phyloP scores from a whole-genome alignment of 2,113 vertebrate species.

The Callochromis pleurospilus region DNA sequence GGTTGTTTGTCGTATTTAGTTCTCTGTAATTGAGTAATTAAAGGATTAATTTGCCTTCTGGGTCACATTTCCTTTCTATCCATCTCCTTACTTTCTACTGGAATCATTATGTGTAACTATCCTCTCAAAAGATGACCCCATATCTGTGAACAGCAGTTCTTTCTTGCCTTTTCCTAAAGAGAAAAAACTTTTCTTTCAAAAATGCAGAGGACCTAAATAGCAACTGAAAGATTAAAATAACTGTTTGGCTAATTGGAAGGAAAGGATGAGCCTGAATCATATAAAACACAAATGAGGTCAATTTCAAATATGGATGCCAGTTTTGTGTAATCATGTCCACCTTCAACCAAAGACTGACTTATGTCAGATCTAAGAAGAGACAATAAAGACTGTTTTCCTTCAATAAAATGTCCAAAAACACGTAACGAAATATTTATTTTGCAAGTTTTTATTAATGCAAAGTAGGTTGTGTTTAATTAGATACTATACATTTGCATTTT shows the following conservation, averaged over 20 bases:
- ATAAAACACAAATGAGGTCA: not conserved
- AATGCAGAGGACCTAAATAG: not conserved
- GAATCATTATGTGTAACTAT: not conserved
- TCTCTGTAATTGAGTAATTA: not conserved
- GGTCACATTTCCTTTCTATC: not conserved
- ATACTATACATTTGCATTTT: not conserved
- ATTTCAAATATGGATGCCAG: not conserved
- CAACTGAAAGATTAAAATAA: not conserved
- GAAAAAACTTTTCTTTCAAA: not conserved
- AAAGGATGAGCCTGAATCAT: not conserved
- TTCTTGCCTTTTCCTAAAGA: not conserved
- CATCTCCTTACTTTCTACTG: not conserved
- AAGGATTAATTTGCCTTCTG: not conserved
- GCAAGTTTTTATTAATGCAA: not conserved
- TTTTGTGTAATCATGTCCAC: not conserved
- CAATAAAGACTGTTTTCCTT: not conserved
- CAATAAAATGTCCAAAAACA: not conserved
- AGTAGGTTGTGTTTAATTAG: not conserved
- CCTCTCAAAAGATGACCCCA: not conserved
- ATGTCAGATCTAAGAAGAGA: not conserved
- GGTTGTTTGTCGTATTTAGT: not conserved
- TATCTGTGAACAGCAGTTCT: not conserved
- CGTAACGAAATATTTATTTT: not conserved
- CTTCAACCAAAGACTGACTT: not conserved
- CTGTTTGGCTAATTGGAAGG: not conserved